These are phyloP conservation scores for Brachypteracias leptosomus DNA, from an alignment of 2,113 vertebrate species.

Conservation along the genomic window DNA sequence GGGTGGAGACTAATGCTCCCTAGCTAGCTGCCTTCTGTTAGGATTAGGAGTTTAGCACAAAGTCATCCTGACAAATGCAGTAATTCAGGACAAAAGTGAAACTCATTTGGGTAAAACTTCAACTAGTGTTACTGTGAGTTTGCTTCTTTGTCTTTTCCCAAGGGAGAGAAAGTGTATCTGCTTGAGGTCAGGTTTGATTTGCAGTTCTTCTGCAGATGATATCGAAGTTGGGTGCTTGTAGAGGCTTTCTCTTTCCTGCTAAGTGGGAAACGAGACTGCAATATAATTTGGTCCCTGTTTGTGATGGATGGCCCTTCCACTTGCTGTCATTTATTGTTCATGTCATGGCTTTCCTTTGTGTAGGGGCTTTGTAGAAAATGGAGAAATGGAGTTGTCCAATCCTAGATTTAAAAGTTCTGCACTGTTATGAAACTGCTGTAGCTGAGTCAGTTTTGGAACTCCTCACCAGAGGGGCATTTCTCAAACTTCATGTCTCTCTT, in stretches of 20 bases:
- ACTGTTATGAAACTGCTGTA: background rate
- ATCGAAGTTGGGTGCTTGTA: background rate
- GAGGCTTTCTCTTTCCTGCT: background rate
- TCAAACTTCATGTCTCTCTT: background rate
- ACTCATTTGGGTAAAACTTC: background rate
- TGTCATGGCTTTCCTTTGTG: background rate
- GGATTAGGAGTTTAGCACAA: background rate
- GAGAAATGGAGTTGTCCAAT: background rate
- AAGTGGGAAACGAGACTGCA: background rate
- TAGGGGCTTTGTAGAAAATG: background rate
- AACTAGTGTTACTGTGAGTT: background rate
- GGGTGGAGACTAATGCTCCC: background rate
- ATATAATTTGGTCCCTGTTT: background rate
- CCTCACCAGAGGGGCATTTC: background rate
- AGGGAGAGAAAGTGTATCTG: background rate
- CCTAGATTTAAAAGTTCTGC: background rate
- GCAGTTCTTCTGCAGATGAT: background rate
- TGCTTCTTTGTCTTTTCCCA: background rate
- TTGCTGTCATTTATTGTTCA: background rate
- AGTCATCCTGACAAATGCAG: background rate
- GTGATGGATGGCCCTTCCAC: background rate
- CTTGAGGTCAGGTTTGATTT: background rate
- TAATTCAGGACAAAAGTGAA: background rate
- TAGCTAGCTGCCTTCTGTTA: background rate
- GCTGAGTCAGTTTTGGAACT: background rate